These are phyloP conservation scores for Vannuccia rotundouncinata DNA, from an alignment of 2,888 invertebrate species.

Conservation along the genomic window DNA sequence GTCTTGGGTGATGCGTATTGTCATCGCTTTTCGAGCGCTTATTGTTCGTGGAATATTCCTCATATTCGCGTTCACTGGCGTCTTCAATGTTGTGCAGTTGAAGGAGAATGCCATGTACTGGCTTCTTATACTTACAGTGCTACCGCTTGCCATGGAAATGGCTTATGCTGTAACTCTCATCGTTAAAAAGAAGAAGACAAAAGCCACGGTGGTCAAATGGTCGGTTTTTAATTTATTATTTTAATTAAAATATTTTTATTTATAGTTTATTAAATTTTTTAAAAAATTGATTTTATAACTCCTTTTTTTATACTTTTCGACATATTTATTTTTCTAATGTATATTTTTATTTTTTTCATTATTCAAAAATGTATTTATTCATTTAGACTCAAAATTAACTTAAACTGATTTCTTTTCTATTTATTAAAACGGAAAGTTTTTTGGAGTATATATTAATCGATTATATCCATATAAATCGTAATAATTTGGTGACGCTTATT, in stretches of 20 bases:
- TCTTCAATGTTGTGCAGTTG: slow-evolving; percentile 26
- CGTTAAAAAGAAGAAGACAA: slow-evolving; percentile 6
- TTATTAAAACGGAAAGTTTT: no score
- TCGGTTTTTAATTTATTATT: background rate
- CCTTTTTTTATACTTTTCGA: background rate
- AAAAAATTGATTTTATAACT: background rate
- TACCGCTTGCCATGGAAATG: slow-evolving; percentile 20
- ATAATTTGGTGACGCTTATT: no score
- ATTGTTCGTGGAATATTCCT: slow-evolving; percentile 34
- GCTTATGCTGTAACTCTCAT: background rate
- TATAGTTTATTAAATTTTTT: background rate
- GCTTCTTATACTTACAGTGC: slow-evolving; percentile 28
- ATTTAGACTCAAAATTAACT: no score
- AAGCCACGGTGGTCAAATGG: background rate
- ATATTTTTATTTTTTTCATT: no score
- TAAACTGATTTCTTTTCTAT: no score
- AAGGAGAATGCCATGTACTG: slow-evolving; percentile 18
- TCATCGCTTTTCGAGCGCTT: slow-evolving; percentile 29
- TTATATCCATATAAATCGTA: no score
- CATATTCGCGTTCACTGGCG: slow-evolving; percentile 18
- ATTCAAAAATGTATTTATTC: no score
- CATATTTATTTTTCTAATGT: background rate
- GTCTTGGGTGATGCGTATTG: slow-evolving; percentile 24
- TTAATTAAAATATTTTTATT: background rate
- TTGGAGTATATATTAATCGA: no score